Percentiles rank a stretch among this genome's conserved stretches.
Evolutionary conservation across 1,140 invertebrate genomes (phyloP).

Genomic region (Ceratoteleas bidentatus): DNA sequence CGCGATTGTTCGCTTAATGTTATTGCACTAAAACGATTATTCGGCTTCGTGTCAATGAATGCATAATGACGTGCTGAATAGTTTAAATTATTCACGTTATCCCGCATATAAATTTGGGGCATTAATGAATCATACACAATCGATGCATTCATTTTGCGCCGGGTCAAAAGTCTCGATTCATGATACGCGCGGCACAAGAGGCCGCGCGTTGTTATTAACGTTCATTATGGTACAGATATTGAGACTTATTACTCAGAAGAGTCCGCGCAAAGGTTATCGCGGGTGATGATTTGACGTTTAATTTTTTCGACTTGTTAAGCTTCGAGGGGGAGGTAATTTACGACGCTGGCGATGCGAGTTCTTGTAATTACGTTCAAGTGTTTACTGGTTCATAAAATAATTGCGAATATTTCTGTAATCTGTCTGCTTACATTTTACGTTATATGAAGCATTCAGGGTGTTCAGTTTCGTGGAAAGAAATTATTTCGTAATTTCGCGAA

Average conservation of each 20-base stretch:
- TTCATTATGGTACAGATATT: constrained; percentile 44
- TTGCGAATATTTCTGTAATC: neutral
- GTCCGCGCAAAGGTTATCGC: constrained; percentile 44
- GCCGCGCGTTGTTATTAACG: constrained; percentile 44
- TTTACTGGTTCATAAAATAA: neutral
- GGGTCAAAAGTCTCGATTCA: constrained; percentile 58
- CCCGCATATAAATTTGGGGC: constrained; percentile 44
- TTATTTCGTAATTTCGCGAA: no score
- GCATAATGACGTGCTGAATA: constrained; percentile 26
- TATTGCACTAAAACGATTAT: constrained; percentile 22
- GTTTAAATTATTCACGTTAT: constrained; percentile 48
- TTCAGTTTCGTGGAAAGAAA: no score
- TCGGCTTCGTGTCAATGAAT: constrained; percentile 17
- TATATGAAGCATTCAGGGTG: no score
- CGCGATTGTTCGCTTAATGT: neutral
- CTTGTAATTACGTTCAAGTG: neutral
- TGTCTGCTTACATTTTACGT: no score
- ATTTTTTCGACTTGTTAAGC: constrained; percentile 24
- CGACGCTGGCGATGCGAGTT: constrained; percentile 10
- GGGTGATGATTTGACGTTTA: constrained; percentile 24
- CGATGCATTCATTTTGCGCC: constrained; percentile 49
- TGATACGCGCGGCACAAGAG: constrained; percentile 48
- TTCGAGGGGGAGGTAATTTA: neutral
- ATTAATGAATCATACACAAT: constrained; percentile 55
- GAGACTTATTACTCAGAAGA: constrained; percentile 43